These are phyloP conservation scores for Hecatera dysodea DNA, from an alignment of 2,888 invertebrate species.

Conservation along the genomic window DNA sequence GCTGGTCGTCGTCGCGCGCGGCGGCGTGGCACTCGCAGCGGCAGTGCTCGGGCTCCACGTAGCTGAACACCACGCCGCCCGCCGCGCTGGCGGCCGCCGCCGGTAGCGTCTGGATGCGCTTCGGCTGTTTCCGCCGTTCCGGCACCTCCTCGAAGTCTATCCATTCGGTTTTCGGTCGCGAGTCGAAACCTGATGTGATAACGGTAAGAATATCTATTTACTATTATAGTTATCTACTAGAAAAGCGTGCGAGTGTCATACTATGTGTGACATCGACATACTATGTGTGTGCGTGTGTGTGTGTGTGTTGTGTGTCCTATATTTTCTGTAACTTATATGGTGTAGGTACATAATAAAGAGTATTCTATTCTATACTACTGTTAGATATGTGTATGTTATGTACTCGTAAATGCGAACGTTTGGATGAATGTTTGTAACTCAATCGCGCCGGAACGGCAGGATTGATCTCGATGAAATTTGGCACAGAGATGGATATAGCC, in stretches of 20 bases:
- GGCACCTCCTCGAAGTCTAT: slow-evolving; percentile 97
- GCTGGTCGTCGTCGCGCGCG: slow-evolving; percentile 74
- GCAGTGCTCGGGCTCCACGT: slow-evolving; percentile 96
- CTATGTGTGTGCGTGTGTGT: too few relatives aligned
- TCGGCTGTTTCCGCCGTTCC: slow-evolving; percentile 95
- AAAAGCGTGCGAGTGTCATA: neutral
- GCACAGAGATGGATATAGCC: too few relatives aligned
- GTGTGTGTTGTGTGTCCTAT: too few relatives aligned
- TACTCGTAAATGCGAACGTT: too few relatives aligned
- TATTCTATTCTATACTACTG: too few relatives aligned
- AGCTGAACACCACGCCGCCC: slow-evolving; percentile 90
- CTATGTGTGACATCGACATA: too few relatives aligned
- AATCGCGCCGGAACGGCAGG: too few relatives aligned
- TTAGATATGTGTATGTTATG: too few relatives aligned
- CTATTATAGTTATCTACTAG: neutral
- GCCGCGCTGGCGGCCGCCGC: slow-evolving; percentile 84
- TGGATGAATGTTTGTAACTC: too few relatives aligned
- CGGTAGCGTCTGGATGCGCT: slow-evolving; percentile 95
- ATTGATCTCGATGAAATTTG: too few relatives aligned
- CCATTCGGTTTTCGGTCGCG: slow-evolving; percentile 91
- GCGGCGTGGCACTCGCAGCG: slow-evolving; percentile 96
- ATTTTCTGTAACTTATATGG: too few relatives aligned
- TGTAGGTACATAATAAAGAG: too few relatives aligned
- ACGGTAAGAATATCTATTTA: neutral
- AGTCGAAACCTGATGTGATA: slow-evolving; percentile 68